Evolutionary conservation across 2,113 vertebrate species (phyloP), one percentile per base, ranked within the genome.

Genomic region (Erinaceus europaeus): DNA sequence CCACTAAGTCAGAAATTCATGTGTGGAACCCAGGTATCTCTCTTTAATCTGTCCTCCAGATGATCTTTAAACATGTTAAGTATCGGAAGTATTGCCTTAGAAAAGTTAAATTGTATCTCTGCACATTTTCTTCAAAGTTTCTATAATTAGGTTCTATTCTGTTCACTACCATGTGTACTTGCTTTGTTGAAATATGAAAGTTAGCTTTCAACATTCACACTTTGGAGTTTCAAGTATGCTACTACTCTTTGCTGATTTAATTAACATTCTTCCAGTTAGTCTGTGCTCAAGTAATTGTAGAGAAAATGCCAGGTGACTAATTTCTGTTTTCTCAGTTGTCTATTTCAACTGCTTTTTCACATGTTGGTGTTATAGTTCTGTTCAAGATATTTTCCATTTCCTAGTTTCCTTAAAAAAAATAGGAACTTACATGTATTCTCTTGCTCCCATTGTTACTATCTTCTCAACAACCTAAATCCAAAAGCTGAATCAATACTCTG

Each of bases 241-340:
- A 44, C 52, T 71, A 83, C 65, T 23, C 48, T 46, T 80, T 7
- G 9, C 44, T 92, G 79, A 87, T 90, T 91, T 91, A 84, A 87
- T 87, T 81, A 84, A 68, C 34, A 68, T 80, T 62, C 14, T 81
- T 87, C 90, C 89, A 52, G 89, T 89, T 80, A 64, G 68, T 21
- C n/a, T 53, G 5, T 81, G 34, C 59, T 23, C 48, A 84, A 69
- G 20, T 75, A 76, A 68, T 89, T 67, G 81, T 55, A n/a, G 36
- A 89, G 34, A 53, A 86, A 89, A 78, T 90, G 85, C 65, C 79
- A 85, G 53, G 75, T 82, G 85, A 91, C 53, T 88, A 75, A 91
- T 77, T 62, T 74, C 42, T 57, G 5, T 80, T 92, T 82, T 25
- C 69, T 87, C 61, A 61, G 36, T 71, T 76, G 38, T 52, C 59